A percentile compares a stretch with the other conserved stretches of the same genome.
Evolutionary conservation across 2,888 invertebrate genomes (phyloP).

Genomic region (Apodemia mormo): DNA sequence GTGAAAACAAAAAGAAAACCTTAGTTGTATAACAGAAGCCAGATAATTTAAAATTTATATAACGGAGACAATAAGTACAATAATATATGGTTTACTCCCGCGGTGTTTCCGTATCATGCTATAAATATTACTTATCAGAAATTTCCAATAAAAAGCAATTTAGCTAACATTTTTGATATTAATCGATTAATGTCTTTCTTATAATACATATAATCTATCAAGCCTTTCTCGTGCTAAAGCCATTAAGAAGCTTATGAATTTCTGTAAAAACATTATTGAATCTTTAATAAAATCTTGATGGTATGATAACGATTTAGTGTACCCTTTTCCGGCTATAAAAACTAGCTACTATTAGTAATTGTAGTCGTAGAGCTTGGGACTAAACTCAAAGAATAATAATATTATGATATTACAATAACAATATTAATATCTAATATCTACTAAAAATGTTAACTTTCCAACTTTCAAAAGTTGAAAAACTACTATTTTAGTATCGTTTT

Average conservation of each 20-base stretch:
- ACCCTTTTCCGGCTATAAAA: conserved; percentile 10
- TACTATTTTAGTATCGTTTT: too few species aligned
- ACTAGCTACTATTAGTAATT: neutral
- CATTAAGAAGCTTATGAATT: conserved; percentile 1
- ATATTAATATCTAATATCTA: too few species aligned
- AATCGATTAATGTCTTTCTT: conserved; percentile 7
- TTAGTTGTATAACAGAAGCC: too few species aligned
- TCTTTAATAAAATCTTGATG: conserved; percentile 17
- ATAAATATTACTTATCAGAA: neutral
- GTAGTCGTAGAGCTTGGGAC: neutral
- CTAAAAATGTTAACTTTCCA: too few species aligned
- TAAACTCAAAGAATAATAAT: neutral
- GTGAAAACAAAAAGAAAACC: too few species aligned
- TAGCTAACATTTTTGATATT: neutral
- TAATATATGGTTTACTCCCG: too few species aligned
- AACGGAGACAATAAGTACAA: too few species aligned
- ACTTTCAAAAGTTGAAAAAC: too few species aligned
- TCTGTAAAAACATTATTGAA: conserved; percentile 5
- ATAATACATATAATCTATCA: neutral
- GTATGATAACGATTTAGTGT: neutral
- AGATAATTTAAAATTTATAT: too few species aligned
- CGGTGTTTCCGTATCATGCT: too few species aligned
- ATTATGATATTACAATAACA: too few species aligned
- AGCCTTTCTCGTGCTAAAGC: neutral
- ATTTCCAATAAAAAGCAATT: conserved; percentile 4